These are phyloP conservation scores for Gnathonemus echidnorhynchus DNA, from an alignment of 2,113 vertebrate genomes.

Conservation along the genomic window DNA sequence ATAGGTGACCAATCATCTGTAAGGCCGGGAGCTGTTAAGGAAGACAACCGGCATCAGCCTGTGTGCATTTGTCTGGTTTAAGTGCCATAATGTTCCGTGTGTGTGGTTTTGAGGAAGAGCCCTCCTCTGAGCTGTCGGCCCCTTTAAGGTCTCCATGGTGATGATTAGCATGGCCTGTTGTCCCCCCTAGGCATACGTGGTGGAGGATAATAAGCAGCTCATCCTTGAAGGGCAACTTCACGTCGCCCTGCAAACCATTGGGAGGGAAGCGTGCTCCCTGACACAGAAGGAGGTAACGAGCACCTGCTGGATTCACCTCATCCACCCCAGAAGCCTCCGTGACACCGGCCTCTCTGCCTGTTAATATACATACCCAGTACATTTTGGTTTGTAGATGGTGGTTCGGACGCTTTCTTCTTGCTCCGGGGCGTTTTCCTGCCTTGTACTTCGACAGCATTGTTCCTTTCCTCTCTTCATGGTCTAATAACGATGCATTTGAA, in stretches of 20 bases:
- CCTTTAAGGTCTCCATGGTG: neutral
- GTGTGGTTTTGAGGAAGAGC: neutral
- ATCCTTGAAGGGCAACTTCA: slow-evolving; percentile 96
- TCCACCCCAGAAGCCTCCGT: neutral
- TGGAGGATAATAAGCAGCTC: slow-evolving; percentile 92
- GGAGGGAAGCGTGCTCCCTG: slow-evolving; percentile 81
- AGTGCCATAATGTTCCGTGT: neutral
- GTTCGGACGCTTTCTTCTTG: neutral
- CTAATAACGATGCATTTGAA: neutral
- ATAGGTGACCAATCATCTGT: neutral
- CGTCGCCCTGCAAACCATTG: slow-evolving; percentile 74
- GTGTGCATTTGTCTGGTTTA: neutral
- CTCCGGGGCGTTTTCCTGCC: neutral
- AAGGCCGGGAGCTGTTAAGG: neutral
- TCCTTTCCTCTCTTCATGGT: neutral
- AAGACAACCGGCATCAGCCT: neutral
- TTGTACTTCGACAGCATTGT: neutral
- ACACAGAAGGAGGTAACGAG: slow-evolving; percentile 78
- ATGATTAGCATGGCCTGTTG: neutral
- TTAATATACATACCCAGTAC: neutral
- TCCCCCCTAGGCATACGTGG: slow-evolving; percentile 75
- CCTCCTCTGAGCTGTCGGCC: neutral
- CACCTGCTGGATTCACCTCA: neutral
- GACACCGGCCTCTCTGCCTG: neutral
- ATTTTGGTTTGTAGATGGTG: neutral